Conservation (phyloP, 2,113 vertebrate genomes). For the Hylia prasina region DNA sequence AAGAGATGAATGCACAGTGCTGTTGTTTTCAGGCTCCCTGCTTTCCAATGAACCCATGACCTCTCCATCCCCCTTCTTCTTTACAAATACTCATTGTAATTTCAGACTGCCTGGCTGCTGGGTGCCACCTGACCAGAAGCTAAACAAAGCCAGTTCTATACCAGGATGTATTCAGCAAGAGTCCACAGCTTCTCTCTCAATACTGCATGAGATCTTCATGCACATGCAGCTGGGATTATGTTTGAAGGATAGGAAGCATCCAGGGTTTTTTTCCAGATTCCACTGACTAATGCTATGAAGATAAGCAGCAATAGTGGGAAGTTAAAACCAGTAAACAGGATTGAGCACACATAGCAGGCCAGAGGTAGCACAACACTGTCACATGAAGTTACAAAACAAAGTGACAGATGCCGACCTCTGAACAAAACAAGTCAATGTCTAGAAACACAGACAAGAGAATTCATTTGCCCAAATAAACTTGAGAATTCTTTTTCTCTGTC, state of each 20-base stretch:
- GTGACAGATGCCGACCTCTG: not conserved
- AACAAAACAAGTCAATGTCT: not conserved
- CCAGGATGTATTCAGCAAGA: not conserved
- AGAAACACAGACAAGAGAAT: not conserved
- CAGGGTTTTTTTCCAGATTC: not conserved
- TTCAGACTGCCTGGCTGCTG: not conserved
- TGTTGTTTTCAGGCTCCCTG: not conserved
- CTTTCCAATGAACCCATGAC: not conserved
- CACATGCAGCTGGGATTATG: not conserved
- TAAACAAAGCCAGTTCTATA: not conserved
- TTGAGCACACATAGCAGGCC: not conserved
- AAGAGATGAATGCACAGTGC: not conserved
- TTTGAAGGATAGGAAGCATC: not conserved
- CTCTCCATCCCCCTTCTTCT: not conserved
- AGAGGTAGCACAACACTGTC: not conserved
- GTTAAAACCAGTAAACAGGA: not conserved
- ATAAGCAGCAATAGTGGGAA: not conserved
- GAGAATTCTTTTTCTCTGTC: not conserved
- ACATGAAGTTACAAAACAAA: not conserved
- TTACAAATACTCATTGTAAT: not conserved
- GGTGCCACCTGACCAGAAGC: not conserved
- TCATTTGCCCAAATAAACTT: not conserved
- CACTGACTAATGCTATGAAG: not conserved
- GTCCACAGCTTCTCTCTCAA: not conserved
- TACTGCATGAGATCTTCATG: not conserved